Evolutionary conservation across 2,797 vertebrate species (phyloP).

Genomic region (Tokudaia tokunoshimensis): DNA sequence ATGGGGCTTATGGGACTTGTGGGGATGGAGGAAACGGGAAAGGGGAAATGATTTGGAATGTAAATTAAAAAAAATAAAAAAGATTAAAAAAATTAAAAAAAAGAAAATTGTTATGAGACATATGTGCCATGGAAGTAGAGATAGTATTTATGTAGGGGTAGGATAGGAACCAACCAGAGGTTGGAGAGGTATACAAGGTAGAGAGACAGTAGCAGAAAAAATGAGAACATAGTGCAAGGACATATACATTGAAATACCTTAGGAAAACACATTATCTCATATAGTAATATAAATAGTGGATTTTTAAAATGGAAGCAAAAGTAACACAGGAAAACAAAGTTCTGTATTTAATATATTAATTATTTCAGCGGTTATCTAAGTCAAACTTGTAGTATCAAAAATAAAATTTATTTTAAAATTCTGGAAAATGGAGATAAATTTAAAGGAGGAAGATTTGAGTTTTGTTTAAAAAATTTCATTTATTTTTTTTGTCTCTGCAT

Average conservation of each 20-base stretch:
- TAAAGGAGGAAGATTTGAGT: not conserved
- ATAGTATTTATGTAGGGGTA: too few relatives aligned
- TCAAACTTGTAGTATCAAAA: not conserved
- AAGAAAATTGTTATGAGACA: not conserved
- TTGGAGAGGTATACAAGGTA: rapidly evolving
- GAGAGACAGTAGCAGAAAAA: not conserved
- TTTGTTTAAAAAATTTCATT: too few relatives aligned
- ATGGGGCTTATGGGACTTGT: too few relatives aligned
- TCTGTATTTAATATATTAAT: not conserved
- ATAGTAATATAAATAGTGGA: not conserved
- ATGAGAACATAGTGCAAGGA: not conserved
- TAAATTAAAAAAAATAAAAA: too few relatives aligned
- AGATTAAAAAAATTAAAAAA: too few relatives aligned
- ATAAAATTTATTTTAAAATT: not conserved
- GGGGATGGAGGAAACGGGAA: too few relatives aligned
- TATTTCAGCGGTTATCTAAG: not conserved
- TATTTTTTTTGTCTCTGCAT: not conserved
- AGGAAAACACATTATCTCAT: not conserved
- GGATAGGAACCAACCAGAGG: too few relatives aligned
- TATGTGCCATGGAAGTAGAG: not conserved
- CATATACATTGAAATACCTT: not conserved
- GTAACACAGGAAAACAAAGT: not conserved
- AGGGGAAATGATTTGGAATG: too few relatives aligned
- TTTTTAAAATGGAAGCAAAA: not conserved
- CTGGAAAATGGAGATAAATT: not conserved